Percentiles rank a stretch among this genome's conserved stretches.
These are phyloP conservation scores for Atherinomorus stipes DNA, from an alignment of 2,113 vertebrate species.

Conservation along the genomic window DNA sequence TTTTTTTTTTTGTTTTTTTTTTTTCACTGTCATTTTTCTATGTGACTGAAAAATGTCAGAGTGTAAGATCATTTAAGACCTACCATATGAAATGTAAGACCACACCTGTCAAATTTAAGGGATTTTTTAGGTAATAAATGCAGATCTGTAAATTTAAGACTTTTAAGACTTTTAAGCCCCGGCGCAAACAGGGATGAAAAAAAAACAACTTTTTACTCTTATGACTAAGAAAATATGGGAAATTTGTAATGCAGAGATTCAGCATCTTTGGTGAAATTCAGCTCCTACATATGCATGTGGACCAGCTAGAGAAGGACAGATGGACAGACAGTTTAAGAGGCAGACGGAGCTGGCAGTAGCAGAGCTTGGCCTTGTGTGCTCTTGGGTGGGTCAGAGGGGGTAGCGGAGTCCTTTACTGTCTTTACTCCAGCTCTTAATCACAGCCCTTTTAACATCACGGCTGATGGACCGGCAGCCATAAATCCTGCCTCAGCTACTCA, in stretches of 20 bases:
- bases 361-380: constrained; percentile 62
- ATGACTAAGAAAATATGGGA: constrained; percentile 18
- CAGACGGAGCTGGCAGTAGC: constrained; percentile 36
- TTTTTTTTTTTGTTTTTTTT: too few species aligned
- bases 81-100: too few species aligned
- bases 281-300: constrained; percentile 30
- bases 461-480: constrained; percentile 76
- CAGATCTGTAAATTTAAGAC: too few species aligned
- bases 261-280: constrained; percentile 36
- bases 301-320: constrained; percentile 28
- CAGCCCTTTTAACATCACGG: constrained; percentile 78
- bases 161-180: too few species aligned
- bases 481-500: constrained; percentile 73
- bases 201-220: constrained; percentile 16
- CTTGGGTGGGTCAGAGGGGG: constrained; percentile 51
- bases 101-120: too few species aligned
- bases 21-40: too few species aligned
- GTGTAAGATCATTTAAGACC: too few species aligned
- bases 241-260: constrained; percentile 34
- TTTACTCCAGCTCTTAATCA: constrained; percentile 80
- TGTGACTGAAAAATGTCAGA: too few species aligned
- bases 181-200: constrained; percentile 12
- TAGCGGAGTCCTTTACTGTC: constrained; percentile 55
- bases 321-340: constrained; percentile 12
- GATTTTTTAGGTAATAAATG: too few species aligned